Base-by-base conservation (phyloP, 2,113 vertebrate genomes). In the Hemibagrus wyckioides region DNA sequence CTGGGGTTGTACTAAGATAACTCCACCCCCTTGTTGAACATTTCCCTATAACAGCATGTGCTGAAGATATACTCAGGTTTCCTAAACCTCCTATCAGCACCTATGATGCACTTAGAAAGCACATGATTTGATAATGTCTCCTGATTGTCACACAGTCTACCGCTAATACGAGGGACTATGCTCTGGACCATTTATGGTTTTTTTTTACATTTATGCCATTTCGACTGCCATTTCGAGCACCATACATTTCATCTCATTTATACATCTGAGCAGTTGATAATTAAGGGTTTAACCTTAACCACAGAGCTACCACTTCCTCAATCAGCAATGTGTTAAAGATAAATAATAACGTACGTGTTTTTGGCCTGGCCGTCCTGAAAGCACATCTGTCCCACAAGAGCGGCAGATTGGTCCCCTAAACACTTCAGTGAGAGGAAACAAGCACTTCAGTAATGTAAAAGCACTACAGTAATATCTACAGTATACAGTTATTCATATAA, bases 321-420 rank as follows among this genome's bases (percentile, higher is more conserved):
- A 54, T 6, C n/a, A 71, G 6, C 59, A 67, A 5, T 7, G 9
- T 36, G 33, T 28, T 56, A 59, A 69, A 87, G 63, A 83, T n/a
- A 69, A 73, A 28, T 3, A 54, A 83, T 10, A 76, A 90, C 97
- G 96, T 92, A 99, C 97, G 98, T 99, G 92, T 99, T 99, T 95
- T 99, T 99, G 86, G 98, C 97, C 89, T 98, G 97, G 52, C 98
- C 98, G 69, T 98, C 95, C 85, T 93, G 92, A 88, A 99, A 98
- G 91, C 97, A 99, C 97, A 98, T 97, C 93, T 99, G 98, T 91
- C 98, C 98, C 80, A 99, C 97, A 69, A 99, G 94, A 44, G 98
- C 98, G 80, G 98, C 98, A 73, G 97, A 98, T 82, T 99, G 98
- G 93, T 99, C 98, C n/a, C 98, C 98, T 71, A 99, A 94, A 94